These are phyloP conservation scores for Apogon talboti DNA, from an alignment of 2,797 vertebrate species.

Conservation along the genomic window DNA sequence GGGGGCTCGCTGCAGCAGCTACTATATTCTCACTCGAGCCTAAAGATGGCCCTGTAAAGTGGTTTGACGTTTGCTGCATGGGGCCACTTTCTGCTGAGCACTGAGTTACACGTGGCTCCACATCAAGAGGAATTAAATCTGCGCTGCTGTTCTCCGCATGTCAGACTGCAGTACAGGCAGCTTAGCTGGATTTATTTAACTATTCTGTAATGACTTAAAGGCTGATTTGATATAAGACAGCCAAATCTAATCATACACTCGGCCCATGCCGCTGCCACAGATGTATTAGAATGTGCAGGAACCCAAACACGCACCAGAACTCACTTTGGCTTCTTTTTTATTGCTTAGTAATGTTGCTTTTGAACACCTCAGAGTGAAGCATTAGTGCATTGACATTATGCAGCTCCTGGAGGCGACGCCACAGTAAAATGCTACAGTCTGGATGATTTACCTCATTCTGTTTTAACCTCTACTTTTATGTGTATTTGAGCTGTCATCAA, in stretches of 20 bases:
- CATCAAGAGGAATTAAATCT: conserved; percentile 78
- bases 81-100: conserved; percentile 79
- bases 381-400: conserved; percentile 33
- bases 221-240: conserved; percentile 41
- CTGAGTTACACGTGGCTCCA: conserved; percentile 70
- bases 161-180: conserved; percentile 65
- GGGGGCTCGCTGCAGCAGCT: conserved; percentile 42
- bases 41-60: conserved; percentile 43
- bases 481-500: conserved; percentile 20
- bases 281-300: not conserved
- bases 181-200: conserved; percentile 60
- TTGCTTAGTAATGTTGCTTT: conserved; percentile 5
- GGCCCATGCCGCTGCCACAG: not conserved
- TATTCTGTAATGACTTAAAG: conserved; percentile 44
- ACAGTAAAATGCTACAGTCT: conserved; percentile 23
- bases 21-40: conserved; percentile 29
- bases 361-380: conserved; percentile 21
- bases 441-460: conserved; percentile 19
- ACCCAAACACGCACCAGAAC: conserved; percentile 19
- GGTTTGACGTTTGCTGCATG: conserved; percentile 58
- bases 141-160: conserved; percentile 47
- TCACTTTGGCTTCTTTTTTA: not conserved
- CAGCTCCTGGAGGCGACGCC: conserved; percentile 28
- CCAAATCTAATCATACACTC: conserved; percentile 35
- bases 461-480: conserved; percentile 24